Evolutionary conservation across 2,888 invertebrate genomes (phyloP), one percentile per base, ranked within the genome.

Genomic region (Leucozona laternaria): DNA sequence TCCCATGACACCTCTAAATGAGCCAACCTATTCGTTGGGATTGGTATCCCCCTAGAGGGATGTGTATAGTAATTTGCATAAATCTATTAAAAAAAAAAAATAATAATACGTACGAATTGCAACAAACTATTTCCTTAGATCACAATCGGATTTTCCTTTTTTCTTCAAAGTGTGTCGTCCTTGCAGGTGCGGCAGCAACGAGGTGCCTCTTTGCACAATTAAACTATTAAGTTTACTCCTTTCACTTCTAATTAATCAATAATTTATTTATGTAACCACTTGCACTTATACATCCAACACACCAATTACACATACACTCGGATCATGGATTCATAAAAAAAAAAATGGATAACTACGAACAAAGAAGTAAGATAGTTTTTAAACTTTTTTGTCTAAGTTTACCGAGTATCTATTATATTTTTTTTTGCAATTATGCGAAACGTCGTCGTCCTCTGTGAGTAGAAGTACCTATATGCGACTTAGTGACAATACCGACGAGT

Each of bases 191-290:
- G 55, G 40, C 70, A 45, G 22, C 25, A 25, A 55, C 34, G 37
- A 60, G 20, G 70, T 72, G 50, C 50, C 28, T 76, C 43, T 58
- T 70, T 79, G 64, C 71, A 76, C 80, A 71, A 72, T 66, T 77
- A 77, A 72, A 77, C 72, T 72, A 66, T 72, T 71, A 71, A 82
- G 73, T 73, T 62, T 66, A 71, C 62, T 82, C 75, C 82, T 80
- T 86, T 82, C 82, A 86, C 82, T 81, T 85, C 77, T 81, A 81
- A 81, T 85, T 86, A 86, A 86, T 86, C 86, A 86, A 86, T 86
- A 86, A 86, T 71, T 83, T 87, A 87, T 87, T 87, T 87, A 87
- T 87, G 87, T 87, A 87, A 87, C 79, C 83, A 79, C 87, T 82
- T 79, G 79, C 83, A 87, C 83, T 83, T 75, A 86, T 66, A 81